A percentile compares a stretch with the other conserved stretches of the same genome.
Evolutionary conservation across 2,113 vertebrate species (phyloP).

Genomic region (Scartelaos histophorus): DNA sequence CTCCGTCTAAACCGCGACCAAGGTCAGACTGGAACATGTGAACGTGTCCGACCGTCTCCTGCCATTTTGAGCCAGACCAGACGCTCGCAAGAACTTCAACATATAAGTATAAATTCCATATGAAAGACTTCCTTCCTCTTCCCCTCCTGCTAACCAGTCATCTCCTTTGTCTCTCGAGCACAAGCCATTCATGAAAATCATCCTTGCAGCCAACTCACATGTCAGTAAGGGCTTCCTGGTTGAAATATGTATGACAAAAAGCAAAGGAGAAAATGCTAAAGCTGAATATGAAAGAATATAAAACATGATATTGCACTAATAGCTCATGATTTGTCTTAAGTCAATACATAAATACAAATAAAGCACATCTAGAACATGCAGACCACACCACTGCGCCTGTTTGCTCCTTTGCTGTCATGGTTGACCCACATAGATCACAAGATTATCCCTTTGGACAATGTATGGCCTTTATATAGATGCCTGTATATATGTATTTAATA

Average conservation of each 20-base stretch:
- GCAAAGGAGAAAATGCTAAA: background rate
- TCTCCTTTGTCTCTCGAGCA: background rate
- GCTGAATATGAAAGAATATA: background rate
- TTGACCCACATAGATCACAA: background rate
- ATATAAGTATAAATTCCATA: background rate
- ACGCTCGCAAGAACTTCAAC: background rate
- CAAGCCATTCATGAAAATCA: background rate
- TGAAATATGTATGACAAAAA: background rate
- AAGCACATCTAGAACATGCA: background rate
- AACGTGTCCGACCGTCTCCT: background rate
- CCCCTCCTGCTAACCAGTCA: background rate
- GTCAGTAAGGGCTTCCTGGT: background rate
- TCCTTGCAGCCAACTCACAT: background rate
- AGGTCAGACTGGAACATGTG: conserved; percentile 8
- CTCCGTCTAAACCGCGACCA: background rate
- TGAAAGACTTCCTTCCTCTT: background rate
- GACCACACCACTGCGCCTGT: background rate
- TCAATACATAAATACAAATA: background rate
- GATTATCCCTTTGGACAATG: background rate
- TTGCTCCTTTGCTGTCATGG: background rate
- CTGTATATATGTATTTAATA: background rate
- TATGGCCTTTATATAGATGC: background rate
- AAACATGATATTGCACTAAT: background rate
- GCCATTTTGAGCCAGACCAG: conserved; percentile 1
- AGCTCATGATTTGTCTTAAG: background rate